Evolutionary conservation across 2,888 invertebrate genomes (phyloP).

Genomic region (Parelbella ahira): DNA sequence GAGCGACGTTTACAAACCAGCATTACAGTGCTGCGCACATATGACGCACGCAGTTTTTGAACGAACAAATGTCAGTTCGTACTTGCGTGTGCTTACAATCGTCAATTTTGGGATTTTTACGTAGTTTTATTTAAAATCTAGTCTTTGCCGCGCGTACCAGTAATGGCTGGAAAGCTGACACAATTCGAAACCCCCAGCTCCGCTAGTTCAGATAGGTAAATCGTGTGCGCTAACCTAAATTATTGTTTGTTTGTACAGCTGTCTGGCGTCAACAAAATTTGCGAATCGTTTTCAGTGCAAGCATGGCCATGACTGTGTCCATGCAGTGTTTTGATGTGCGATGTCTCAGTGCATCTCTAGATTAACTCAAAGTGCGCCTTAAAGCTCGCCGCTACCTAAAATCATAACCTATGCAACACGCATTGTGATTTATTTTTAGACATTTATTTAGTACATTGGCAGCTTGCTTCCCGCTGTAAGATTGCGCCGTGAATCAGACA

Average conservation of each 20-base stretch:
- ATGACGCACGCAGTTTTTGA: slow-evolving; percentile 27
- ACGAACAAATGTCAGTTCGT: slow-evolving; percentile 25
- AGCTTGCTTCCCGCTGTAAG: slow-evolving; percentile 54
- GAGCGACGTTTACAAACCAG: too few species aligned
- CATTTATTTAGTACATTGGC: slow-evolving; percentile 68
- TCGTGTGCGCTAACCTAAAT: slow-evolving; percentile 54
- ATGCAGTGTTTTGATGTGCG: slow-evolving; percentile 45
- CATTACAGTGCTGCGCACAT: slow-evolving; percentile 28
- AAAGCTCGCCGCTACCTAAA: slow-evolving; percentile 40
- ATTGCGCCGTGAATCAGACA: slow-evolving; percentile 50
- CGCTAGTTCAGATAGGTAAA: slow-evolving; percentile 94
- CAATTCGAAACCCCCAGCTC: slow-evolving; percentile 93
- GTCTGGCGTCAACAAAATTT: slow-evolving; percentile 59
- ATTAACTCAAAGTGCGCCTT: slow-evolving; percentile 37
- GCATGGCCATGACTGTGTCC: slow-evolving; percentile 48
- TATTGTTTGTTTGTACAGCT: slow-evolving; percentile 75
- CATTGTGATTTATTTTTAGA: slow-evolving; percentile 76
- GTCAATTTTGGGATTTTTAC: slow-evolving; percentile 40
- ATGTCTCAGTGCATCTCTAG: slow-evolving; percentile 42
- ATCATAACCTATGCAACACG: slow-evolving; percentile 65
- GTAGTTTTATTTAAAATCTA: slow-evolving; percentile 32
- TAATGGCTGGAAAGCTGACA: slow-evolving; percentile 77
- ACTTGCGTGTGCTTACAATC: slow-evolving; percentile 52
- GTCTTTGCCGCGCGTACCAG: slow-evolving; percentile 32
- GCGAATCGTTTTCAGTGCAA: slow-evolving; percentile 49